These are phyloP conservation scores for Caenorhabditis japonica DNA, from an alignment of 2,888 invertebrate species.

Conservation along the genomic window DNA sequence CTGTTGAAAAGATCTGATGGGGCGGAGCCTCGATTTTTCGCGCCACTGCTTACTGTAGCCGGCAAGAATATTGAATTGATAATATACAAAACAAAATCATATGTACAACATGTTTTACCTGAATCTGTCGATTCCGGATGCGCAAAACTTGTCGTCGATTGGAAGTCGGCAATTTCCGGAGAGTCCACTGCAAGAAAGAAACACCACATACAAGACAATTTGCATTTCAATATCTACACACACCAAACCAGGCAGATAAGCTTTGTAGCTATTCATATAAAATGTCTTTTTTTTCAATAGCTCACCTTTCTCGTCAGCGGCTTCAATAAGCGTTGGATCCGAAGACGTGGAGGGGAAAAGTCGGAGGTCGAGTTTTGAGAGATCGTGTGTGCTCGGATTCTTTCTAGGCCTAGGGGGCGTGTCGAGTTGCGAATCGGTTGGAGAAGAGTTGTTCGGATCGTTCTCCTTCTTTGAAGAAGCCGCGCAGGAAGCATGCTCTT, in stretches of 20 bases:
- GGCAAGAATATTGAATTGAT: too few relatives aligned
- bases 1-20: too few relatives aligned
- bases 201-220: too few relatives aligned
- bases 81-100: too few relatives aligned
- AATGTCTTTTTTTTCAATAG: too few relatives aligned
- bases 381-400: slow-evolving; percentile 37
- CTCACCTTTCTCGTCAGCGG: slow-evolving; percentile 21
- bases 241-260: slow-evolving; percentile 21
- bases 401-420: slow-evolving; percentile 19
- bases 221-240: slow-evolving; percentile 14
- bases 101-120: slow-evolving; percentile 21
- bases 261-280: too few relatives aligned
- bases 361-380: slow-evolving; percentile 24
- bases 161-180: slow-evolving; percentile 9
- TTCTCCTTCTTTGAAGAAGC: slow-evolving; percentile 38
- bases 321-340: slow-evolving; percentile 31
- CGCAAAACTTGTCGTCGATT: slow-evolving; percentile 26
- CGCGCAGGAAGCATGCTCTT: slow-evolving; percentile 10
- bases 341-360: slow-evolving; percentile 49
- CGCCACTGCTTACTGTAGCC: too few relatives aligned
- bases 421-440: slow-evolving; percentile 16
- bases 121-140: slow-evolving; percentile 48
- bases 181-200: slow-evolving; percentile 41
- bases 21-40: too few relatives aligned
- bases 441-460: slow-evolving; percentile 20